Percentiles rank a stretch among this genome's conserved stretches.
These are phyloP conservation scores for Halcyon senegalensis DNA, from an alignment of 2,113 vertebrate species.

Conservation along the genomic window DNA sequence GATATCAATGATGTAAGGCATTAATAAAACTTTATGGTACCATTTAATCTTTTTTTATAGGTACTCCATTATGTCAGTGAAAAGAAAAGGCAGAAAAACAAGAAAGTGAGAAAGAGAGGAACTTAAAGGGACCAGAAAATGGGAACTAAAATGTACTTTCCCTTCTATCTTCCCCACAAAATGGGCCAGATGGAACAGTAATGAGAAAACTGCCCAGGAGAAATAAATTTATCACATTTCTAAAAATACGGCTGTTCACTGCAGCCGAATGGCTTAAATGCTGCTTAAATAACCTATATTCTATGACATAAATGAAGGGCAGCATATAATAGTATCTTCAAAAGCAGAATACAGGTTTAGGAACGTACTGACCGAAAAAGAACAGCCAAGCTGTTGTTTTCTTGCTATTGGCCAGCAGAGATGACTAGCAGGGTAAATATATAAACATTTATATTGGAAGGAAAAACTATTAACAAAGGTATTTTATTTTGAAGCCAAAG, in stretches of 20 bases:
- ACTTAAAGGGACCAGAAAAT: background rate
- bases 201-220: background rate
- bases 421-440: conserved; percentile 70
- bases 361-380: background rate
- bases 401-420: conserved; percentile 55
- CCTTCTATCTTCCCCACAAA: background rate
- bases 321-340: background rate
- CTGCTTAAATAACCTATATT: conserved; percentile 4
- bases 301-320: background rate
- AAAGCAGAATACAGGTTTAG: background rate
- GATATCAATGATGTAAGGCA: conserved; percentile 66
- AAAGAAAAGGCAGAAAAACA: conserved; percentile 65
- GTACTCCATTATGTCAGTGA: conserved; percentile 60
- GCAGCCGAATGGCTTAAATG: background rate
- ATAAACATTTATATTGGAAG: conserved; percentile 77
- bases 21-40: conserved; percentile 67
- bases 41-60: conserved; percentile 67
- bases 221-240: background rate
- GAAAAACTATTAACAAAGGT: conserved; percentile 67
- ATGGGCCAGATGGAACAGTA: background rate
- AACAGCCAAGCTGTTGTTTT: conserved; percentile 56
- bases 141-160: background rate
- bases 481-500: conserved; percentile 74
- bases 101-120: background rate
- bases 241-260: background rate